A percentile compares a stretch with the other conserved stretches of the same genome.
phyloP scores from a whole-genome alignment of 2,888 invertebrate species.

The Subacronicta megacephala region DNA sequence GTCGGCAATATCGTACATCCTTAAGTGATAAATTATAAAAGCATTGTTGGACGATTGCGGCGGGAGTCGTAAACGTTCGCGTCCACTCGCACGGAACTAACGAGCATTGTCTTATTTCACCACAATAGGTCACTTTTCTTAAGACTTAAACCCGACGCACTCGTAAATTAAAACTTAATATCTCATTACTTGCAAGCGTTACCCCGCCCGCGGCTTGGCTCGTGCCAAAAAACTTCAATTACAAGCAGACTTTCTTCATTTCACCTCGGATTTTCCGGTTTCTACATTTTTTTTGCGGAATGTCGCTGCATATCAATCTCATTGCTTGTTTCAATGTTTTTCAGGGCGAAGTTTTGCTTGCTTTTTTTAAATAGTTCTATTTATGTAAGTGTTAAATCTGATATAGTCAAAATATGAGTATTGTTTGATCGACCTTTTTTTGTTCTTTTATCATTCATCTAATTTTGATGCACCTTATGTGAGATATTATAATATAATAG shows the following conservation, averaged over 20 bases:
- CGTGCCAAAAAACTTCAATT: constrained; percentile 77
- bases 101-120: constrained; percentile 85
- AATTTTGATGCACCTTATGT: no score
- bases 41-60: constrained; percentile 77
- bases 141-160: constrained; percentile 81
- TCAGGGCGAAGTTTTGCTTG: neutral
- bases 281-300: constrained; percentile 23
- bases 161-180: constrained; percentile 87
- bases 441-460: no score
- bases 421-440: no score
- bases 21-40: constrained; percentile 81
- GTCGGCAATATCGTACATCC: constrained; percentile 73
- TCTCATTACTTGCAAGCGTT: constrained; percentile 86
- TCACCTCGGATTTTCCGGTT: constrained; percentile 34
- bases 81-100: constrained; percentile 84
- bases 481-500: no score
- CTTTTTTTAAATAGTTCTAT: constrained; percentile 3
- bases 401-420: no score
- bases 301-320: constrained; percentile 32
- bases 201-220: constrained; percentile 71
- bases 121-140: constrained; percentile 88
- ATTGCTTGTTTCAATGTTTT: constrained; percentile 19
- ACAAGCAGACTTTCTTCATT: constrained; percentile 59
- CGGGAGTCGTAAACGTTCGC: constrained; percentile 73
- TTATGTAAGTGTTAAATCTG: no score